These are phyloP conservation scores for Epizoanthus ramosus DNA, from an alignment of 92 coral and sea anemone species.

Conservation along the genomic window DNA sequence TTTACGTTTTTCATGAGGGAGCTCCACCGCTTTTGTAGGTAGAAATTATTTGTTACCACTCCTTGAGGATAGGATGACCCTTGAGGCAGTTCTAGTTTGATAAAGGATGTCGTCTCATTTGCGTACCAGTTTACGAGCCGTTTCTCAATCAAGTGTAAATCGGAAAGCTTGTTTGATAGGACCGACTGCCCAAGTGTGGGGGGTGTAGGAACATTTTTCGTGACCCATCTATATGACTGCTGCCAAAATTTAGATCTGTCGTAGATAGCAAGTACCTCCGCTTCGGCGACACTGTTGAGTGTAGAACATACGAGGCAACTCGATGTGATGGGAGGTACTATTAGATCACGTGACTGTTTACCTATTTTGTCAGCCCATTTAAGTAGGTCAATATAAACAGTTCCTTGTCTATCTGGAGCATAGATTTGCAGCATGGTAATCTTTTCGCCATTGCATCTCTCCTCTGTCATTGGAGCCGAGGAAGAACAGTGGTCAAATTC, in stretches of 20 bases:
- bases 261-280: not conserved
- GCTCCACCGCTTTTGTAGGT: slow-evolving; percentile 3
- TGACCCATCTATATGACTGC: slow-evolving; percentile 67
- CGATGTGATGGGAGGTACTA: not conserved
- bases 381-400: not conserved
- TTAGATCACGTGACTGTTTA: slow-evolving; percentile 13
- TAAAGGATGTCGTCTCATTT: not conserved
- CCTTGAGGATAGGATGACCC: not conserved
- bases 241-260: slow-evolving; percentile 45
- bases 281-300: not conserved
- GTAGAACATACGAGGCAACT: not conserved
- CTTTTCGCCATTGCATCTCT: not conserved
- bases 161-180: not conserved
- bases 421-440: not conserved
- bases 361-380: slow-evolving; percentile 32
- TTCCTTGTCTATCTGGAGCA: not conserved
- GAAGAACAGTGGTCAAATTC: not conserved
- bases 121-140: slow-evolving; percentile 27
- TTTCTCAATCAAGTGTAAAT: not conserved
- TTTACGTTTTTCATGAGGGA: slow-evolving; percentile 4
- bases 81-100: not conserved
- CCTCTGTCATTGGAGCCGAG: not conserved
- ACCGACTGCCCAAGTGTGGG: not conserved
- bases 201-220: slow-evolving; percentile 3
- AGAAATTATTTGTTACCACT: slow-evolving; percentile 5